Evolutionary conservation across 2,113 vertebrate species (phyloP).

Genomic region (Chloroceryle aenea): DNA sequence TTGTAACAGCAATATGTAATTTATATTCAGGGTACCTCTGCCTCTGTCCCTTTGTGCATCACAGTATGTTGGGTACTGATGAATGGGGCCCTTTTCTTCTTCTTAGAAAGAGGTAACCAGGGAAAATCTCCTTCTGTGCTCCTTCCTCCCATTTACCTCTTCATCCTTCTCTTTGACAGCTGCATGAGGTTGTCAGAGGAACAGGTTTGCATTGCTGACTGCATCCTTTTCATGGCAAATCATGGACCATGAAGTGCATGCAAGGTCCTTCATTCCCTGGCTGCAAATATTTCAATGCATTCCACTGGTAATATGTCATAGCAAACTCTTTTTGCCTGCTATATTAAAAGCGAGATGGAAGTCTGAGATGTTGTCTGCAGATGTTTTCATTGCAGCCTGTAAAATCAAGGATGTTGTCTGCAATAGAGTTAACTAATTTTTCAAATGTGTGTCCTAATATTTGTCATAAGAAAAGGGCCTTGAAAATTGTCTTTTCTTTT

Average conservation of each 20-base stretch:
- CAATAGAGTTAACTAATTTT: neutral
- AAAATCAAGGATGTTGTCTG: neutral
- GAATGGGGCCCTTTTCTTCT: neutral
- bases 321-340: neutral
- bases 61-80: neutral
- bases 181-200: neutral
- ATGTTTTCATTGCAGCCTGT: neutral
- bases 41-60: neutral
- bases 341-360: neutral
- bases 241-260: rapidly evolving
- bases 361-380: neutral
- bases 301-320: neutral
- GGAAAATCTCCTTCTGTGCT: neutral
- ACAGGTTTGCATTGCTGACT: neutral
- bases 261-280: neutral
- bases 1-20: neutral
- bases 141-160: neutral
- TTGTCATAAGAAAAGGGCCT: neutral
- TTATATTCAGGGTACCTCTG: neutral
- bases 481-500: neutral
- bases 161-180: neutral
- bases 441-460: neutral
- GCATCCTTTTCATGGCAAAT: neutral
- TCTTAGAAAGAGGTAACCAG: neutral
- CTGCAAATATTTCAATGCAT: neutral